These are phyloP conservation scores for Sthenelais limicola DNA, from an alignment of 2,888 invertebrate species.

Conservation along the genomic window DNA sequence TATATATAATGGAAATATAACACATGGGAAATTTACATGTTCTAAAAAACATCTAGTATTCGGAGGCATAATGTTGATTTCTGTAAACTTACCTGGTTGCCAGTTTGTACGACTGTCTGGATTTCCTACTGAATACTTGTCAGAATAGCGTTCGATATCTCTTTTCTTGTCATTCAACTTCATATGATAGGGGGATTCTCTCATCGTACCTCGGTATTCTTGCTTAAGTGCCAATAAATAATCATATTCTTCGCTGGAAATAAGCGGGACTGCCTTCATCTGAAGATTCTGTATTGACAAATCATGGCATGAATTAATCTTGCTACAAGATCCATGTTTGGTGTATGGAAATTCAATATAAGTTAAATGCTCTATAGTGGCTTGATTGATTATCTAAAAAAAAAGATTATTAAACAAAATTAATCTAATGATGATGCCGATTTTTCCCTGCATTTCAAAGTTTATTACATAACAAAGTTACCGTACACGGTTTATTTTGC, in stretches of 20 bases:
- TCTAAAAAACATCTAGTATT: neutral
- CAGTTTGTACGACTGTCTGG: conserved; percentile 54
- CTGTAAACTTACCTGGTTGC: conserved; percentile 57
- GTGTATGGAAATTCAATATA: too few relatives aligned
- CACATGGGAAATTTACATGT: neutral
- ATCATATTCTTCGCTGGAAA: conserved; percentile 63
- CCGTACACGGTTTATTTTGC: too few relatives aligned
- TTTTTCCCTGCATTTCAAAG: neutral
- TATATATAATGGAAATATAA: neutral
- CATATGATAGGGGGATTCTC: conserved; percentile 68
- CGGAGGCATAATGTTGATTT: neutral
- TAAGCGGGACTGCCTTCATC: conserved; percentile 73
- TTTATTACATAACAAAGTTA: too few relatives aligned
- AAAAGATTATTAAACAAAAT: neutral
- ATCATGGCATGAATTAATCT: too few relatives aligned
- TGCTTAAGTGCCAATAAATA: conserved; percentile 71
- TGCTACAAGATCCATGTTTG: too few relatives aligned
- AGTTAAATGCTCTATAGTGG: neutral
- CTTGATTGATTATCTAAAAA: neutral
- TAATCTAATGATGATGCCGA: neutral
- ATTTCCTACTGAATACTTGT: conserved; percentile 69
- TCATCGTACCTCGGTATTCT: conserved; percentile 68
- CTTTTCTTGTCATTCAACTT: conserved; percentile 59
- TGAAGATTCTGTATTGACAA: conserved; percentile 66
- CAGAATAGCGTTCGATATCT: conserved; percentile 73